Evolutionary conservation across 2,888 invertebrate genomes (phyloP).

Genomic region (Epinotia ramella): DNA sequence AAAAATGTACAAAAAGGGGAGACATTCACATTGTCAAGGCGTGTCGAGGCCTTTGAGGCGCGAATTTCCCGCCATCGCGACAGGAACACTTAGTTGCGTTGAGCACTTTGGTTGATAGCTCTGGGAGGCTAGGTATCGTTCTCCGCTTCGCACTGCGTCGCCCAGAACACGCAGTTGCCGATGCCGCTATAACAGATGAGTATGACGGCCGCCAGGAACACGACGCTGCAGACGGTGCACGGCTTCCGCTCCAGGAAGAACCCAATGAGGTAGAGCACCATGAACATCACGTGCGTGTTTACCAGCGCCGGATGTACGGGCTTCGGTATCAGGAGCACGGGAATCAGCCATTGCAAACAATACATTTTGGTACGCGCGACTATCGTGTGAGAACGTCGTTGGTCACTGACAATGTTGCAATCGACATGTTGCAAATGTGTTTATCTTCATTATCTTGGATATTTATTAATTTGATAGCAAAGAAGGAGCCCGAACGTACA

Average conservation of each 20-base stretch:
- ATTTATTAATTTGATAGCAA: constrained; percentile 38
- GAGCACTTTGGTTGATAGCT: constrained; percentile 65
- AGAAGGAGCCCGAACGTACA: constrained; percentile 50
- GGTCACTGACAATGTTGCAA: constrained; percentile 60
- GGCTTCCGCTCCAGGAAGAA: constrained; percentile 98
- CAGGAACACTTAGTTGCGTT: constrained; percentile 67
- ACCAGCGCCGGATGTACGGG: constrained; percentile 98
- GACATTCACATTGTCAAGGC: constrained; percentile 45
- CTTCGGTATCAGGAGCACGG: constrained; percentile 98
- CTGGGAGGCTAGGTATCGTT: constrained; percentile 81
- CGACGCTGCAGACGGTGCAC: constrained; percentile 98
- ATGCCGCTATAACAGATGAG: constrained; percentile 98
- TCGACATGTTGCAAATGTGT: constrained; percentile 66
- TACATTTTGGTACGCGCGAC: constrained; percentile 88
- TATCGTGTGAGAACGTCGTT: constrained; percentile 54
- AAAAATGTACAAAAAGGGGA: constrained; percentile 67
- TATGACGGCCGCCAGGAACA: constrained; percentile 96
- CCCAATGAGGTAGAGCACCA: constrained; percentile 97
- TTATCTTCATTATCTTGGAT: constrained; percentile 59
- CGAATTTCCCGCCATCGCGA: constrained; percentile 53
- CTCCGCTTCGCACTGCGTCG: constrained; percentile 90
- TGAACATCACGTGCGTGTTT: constrained; percentile 98
- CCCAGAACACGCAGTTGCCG: constrained; percentile 98
- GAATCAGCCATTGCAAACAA: constrained; percentile 98
- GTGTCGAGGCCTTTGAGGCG: constrained; percentile 49